Percentiles rank a stretch among this genome's conserved stretches.
These are phyloP conservation scores for Tamias sibiricus DNA, from an alignment of 2,113 vertebrate genomes.

Conservation along the genomic window DNA sequence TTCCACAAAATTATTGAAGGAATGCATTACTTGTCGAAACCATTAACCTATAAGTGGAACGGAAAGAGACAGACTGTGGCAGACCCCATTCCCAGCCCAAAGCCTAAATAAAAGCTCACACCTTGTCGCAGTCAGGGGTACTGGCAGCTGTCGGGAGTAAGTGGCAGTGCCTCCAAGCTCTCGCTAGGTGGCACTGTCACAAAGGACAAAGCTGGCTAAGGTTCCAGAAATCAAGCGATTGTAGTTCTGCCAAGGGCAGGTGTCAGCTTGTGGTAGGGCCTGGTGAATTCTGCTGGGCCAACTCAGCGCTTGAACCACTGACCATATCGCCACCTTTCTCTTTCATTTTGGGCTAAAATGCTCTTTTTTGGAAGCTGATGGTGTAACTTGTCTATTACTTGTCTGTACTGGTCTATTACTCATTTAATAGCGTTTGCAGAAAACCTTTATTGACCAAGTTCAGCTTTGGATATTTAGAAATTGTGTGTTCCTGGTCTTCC, in stretches of 20 bases:
- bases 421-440: background rate
- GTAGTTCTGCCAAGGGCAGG: background rate
- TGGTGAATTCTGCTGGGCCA: background rate
- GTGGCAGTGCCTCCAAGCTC: background rate
- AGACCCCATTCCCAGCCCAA: background rate
- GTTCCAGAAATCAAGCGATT: background rate
- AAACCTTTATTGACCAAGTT: background rate
- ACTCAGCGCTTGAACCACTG: background rate
- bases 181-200: constrained; percentile 62
- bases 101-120: background rate
- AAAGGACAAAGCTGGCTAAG: constrained; percentile 52
- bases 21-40: background rate
- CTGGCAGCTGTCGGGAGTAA: background rate
- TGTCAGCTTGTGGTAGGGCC: background rate
- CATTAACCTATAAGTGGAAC: background rate
- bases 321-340: too few species aligned
- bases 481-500: background rate
- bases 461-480: background rate
- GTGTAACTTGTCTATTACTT: background rate
- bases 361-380: background rate
- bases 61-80: background rate
- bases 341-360: background rate
- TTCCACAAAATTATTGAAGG: background rate
- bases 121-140: background rate
- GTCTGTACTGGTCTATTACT: background rate